Evolutionary conservation across 2,888 invertebrate genomes (phyloP).

Genomic region (Drosophila incognita): DNA sequence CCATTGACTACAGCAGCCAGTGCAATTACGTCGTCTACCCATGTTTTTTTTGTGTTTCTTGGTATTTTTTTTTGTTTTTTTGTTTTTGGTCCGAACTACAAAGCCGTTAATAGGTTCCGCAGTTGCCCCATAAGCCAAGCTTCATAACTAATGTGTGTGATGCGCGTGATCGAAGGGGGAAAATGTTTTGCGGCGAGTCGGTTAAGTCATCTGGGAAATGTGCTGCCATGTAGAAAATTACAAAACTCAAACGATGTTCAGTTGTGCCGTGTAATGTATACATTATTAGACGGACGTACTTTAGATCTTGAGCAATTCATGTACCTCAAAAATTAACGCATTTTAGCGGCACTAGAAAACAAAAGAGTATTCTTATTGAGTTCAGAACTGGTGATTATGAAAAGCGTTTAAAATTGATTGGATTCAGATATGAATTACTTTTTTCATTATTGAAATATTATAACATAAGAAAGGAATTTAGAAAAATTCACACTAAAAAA

Average conservation of each 20-base stretch:
- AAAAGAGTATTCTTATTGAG: neutral
- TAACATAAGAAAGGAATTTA: too few relatives aligned
- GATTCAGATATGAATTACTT: too few relatives aligned
- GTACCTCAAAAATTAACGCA: neutral
- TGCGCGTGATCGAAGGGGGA: slow-evolving; percentile 36
- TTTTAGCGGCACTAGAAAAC: neutral
- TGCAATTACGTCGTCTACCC: slow-evolving; percentile 32
- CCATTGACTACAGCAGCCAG: slow-evolving; percentile 10
- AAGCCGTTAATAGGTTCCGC: slow-evolving; percentile 48
- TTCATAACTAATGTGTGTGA: slow-evolving; percentile 22
- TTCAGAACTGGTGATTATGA: neutral
- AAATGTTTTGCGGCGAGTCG: slow-evolving; percentile 8
- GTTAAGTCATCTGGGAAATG: slow-evolving; percentile 44
- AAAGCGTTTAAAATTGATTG: neutral
- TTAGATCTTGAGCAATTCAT: neutral
- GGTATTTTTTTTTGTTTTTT: neutral
- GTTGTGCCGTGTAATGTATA: slow-evolving; percentile 14
- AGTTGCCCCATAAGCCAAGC: slow-evolving; percentile 33
- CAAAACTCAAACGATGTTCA: slow-evolving; percentile 20
- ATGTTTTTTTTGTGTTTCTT: neutral
- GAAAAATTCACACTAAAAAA: too few relatives aligned
- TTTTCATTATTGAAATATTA: too few relatives aligned
- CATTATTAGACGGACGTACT: neutral
- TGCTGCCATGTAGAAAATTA: slow-evolving; percentile 30
- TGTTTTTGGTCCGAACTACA: slow-evolving; percentile 14